Evolutionary conservation across 2,888 invertebrate species (phyloP).

Genomic region (Patella ulyssiponensis): DNA sequence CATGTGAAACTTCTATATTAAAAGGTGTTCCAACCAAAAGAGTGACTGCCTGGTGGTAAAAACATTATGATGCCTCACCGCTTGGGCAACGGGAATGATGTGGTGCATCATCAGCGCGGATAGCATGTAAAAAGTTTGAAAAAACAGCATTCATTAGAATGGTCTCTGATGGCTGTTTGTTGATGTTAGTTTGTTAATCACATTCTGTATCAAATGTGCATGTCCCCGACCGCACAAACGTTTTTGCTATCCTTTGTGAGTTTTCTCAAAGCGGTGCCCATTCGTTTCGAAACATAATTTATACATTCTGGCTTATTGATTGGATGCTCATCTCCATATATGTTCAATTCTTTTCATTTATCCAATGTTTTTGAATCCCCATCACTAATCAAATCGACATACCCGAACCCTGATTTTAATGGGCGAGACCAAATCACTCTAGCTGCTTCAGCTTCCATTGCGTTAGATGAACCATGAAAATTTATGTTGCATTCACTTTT

Average conservation of each 20-base stretch:
- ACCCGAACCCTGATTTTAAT: background rate
- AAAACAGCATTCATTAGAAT: background rate
- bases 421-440: background rate
- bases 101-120: slow-evolving; percentile 18
- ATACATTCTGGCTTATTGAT: background rate
- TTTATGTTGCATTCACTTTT: background rate
- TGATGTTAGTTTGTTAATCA: slow-evolving; percentile 12
- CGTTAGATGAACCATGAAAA: background rate
- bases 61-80: slow-evolving; percentile 16
- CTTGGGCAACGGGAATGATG: slow-evolving; percentile 23
- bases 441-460: background rate
- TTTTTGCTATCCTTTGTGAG: slow-evolving; percentile 15
- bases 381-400: background rate
- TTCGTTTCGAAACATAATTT: slow-evolving; percentile 20
- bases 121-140: slow-evolving; percentile 21
- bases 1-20: background rate
- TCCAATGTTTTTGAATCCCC: background rate
- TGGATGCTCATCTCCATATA: background rate
- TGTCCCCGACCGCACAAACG: slow-evolving; percentile 7
- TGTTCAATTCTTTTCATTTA: background rate
- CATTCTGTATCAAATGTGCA: slow-evolving; percentile 12
- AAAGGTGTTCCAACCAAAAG: background rate
- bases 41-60: slow-evolving; percentile 15
- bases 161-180: slow-evolving; percentile 7
- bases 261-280: slow-evolving; percentile 32